Evolutionary conservation across 2,797 vertebrate species (phyloP), one percentile per base, ranked within the genome.

Genomic region (Microtus agrestis): DNA sequence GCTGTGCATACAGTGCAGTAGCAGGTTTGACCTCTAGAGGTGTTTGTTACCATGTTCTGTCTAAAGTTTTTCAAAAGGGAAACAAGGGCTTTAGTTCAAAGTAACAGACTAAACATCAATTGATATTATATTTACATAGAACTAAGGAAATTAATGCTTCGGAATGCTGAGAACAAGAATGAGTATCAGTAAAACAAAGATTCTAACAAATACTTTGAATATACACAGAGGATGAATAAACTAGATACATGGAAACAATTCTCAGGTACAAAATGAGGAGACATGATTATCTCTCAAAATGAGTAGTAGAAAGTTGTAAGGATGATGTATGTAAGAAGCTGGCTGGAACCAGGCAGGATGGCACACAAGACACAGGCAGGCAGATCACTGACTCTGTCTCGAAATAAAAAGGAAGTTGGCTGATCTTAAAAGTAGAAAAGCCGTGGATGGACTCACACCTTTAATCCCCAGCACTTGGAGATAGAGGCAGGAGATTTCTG

Each of bases 91-190:
- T 80, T 69, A 25, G 4, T 85, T 86, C n/a, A 88, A 17, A 69
- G 67, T 78, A 56, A 65, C 77, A 80, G 34, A 59, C 25, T 81
- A 81, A 54, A 34, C 34, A 90, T 46, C 54, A 76, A 25, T 12
- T 43, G 15, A 31, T n/a, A 23, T 59, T 34, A 93, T 77, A 69
- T 31, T 73, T 79, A 78, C 59, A 43, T 37, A 87, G 23, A 56
- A 87, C 56, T 63, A 48, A 74, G 19, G 54, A 31, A 92, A 87
- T 61, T 87, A 94, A 86, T 73, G 76, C 67, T 34, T 79, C 46
- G 86, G 40, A 89, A 56, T 94, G 23, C n/a, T 34, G 14, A 91
- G 76, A 87, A 78, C 4, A 59, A 89, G 84, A 73, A 78, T 76
- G 29, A 31, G 27, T 74, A 88, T 6, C 37, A 89, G n/a, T 43